Evolutionary conservation across 2,888 invertebrate genomes (phyloP).

Genomic region (Plebejus melissa): DNA sequence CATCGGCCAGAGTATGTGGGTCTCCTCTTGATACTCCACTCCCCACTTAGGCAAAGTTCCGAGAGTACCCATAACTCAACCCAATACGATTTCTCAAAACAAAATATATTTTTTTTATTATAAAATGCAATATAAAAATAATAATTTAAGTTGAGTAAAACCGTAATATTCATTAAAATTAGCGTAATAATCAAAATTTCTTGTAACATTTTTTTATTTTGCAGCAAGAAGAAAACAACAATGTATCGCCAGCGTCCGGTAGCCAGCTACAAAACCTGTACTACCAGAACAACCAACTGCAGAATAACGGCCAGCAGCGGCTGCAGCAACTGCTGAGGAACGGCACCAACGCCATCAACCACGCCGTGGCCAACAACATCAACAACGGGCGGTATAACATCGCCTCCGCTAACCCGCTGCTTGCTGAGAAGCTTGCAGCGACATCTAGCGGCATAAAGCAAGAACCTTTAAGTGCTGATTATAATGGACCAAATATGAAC

Average conservation of each 20-base stretch:
- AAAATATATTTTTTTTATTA: no score
- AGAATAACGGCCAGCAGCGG: conserved; percentile 67
- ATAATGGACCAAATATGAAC: conserved; percentile 73
- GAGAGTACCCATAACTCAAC: no score
- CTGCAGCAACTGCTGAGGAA: conserved; percentile 68
- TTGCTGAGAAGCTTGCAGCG: conserved; percentile 90
- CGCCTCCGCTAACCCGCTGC: conserved; percentile 90
- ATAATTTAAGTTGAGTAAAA: no score
- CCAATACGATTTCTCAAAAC: no score
- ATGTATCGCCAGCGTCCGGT: conserved; percentile 65
- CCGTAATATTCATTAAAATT: no score
- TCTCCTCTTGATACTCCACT: no score
- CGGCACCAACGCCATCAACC: conserved; percentile 71
- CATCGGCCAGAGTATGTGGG: no score
- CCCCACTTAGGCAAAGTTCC: no score
- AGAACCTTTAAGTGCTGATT: conserved; percentile 73
- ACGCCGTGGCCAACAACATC: conserved; percentile 65
- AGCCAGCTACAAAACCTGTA: conserved; percentile 63
- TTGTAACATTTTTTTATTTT: conserved; percentile 39
- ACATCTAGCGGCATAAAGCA: conserved; percentile 82
- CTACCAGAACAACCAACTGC: conserved; percentile 66
- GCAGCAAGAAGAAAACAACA: conserved; percentile 79
- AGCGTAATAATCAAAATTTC: not conserved
- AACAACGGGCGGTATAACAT: conserved; percentile 85
- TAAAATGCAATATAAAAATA: no score